Base-by-base conservation (phyloP, 1,140 invertebrate genomes). In the Procambarus clarkii region DNA sequence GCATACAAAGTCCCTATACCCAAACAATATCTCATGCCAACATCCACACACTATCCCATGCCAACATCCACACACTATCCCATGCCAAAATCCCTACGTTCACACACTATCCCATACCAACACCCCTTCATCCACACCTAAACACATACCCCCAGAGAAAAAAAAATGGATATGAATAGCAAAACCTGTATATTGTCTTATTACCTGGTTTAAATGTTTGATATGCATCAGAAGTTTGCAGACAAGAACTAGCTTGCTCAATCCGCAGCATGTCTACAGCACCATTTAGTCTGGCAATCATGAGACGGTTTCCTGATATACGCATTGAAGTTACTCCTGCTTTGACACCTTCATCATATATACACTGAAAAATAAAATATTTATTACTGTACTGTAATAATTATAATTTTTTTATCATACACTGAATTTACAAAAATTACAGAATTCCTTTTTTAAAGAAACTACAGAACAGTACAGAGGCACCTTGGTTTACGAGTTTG, bases 261-360 rank as follows among this genome's bases (percentile, higher is more conserved):
- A 98, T 94, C 58, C 97, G 96, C 84, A 98, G 95, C 94, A 98
- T 97, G 93, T 98, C 97, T 15, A 99, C 93, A 48, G 96, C 96
- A 8, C 98, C 98, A 94, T 97, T 97, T 2, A 99, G 95, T 92
- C 97, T 95, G 1, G 97, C 97, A 0, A 97, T 97, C 60, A 98
- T 95, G 44, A 98, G 95, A 94, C 96, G 84, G 94, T 96, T 96
- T 64, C 96, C 96, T 92, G 97, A 94, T 78, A 97, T 95, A 94
- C 97, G 97, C 7, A 98, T 96, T 92, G 97, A 96, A 11, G 97
- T 97, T 86, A 98, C 96, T 54, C 97, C 97, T 24, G 96, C 94
- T 64, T 95, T 96, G 18, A 94, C 95, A 34, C 95, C 95, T 93
- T 97, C 97, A 93, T 97, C 96, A 94, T 97, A 97, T 74, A 97